Evolutionary conservation across 2,113 vertebrate species (phyloP).

Genomic region (Tyrannus savana): DNA sequence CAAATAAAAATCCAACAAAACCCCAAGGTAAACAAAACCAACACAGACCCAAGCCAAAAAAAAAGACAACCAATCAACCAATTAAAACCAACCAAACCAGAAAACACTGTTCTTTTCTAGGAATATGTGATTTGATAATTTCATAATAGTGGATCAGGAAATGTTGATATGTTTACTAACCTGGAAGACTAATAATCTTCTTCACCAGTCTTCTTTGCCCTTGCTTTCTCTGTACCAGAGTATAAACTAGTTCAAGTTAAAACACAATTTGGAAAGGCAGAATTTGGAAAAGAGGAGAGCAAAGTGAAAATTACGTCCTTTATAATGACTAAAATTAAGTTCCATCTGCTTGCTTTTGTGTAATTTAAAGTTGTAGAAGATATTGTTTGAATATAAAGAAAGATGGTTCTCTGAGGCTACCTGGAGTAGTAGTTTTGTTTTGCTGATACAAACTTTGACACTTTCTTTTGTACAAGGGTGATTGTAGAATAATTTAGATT

Average conservation of each 20-base stretch:
- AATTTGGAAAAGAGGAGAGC: neutral
- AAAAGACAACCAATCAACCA: neutral
- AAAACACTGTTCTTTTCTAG: neutral
- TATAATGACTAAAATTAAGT: neutral
- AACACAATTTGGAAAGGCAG: neutral
- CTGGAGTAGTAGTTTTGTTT: neutral
- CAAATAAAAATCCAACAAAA: neutral
- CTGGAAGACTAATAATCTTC: neutral
- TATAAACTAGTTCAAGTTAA: neutral
- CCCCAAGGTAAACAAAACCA: neutral
- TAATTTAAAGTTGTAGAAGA: neutral
- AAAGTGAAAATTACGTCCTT: neutral
- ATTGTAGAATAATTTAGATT: neutral
- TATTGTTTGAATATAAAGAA: neutral
- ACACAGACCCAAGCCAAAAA: neutral
- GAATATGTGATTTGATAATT: neutral
- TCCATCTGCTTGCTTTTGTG: neutral
- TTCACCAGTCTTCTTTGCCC: neutral
- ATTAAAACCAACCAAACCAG: neutral
- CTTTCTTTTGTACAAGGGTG: neutral
- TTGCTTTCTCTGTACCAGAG: neutral
- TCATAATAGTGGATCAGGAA: neutral
- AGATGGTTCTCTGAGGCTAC: fast-evolving
- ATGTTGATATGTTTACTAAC: neutral
- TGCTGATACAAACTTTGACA: neutral